Evolutionary conservation across 2,797 vertebrate genomes (phyloP).

Genomic region (Poeciliopsis turneri): DNA sequence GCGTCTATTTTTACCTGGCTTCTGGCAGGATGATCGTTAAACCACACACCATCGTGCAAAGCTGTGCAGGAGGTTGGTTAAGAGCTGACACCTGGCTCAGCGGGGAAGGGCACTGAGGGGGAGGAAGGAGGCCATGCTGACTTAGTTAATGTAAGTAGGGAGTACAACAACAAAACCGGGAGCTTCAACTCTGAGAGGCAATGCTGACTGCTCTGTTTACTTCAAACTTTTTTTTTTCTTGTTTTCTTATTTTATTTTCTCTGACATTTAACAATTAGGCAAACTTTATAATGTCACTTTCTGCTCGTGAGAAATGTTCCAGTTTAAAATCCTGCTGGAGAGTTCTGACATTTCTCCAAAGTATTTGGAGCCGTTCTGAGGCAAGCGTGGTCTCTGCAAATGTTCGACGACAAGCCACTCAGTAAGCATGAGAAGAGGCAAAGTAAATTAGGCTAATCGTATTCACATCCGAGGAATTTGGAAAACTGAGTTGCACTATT

Average conservation of each 20-base stretch:
- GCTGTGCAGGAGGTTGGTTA: constrained; percentile 18
- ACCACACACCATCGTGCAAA: constrained; percentile 23
- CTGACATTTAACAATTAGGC: constrained; percentile 56
- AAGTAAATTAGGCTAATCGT: constrained; percentile 40
- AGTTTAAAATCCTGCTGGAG: constrained; percentile 43
- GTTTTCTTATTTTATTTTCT: constrained; percentile 26
- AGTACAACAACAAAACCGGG: constrained; percentile 15
- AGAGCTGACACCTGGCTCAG: constrained; percentile 46
- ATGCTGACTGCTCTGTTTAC: constrained; percentile 8
- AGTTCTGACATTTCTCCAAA: constrained; percentile 49
- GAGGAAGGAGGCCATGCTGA: constrained; percentile 42
- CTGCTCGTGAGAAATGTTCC: constrained; percentile 32
- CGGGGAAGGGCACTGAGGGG: constrained; percentile 19
- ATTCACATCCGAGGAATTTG: constrained; percentile 18
- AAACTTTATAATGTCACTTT: constrained; percentile 51
- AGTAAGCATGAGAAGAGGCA: constrained; percentile 4
- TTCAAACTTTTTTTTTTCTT: background rate
- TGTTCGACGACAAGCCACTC: constrained; percentile 28
- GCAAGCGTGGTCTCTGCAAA: constrained; percentile 18
- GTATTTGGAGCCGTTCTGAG: constrained; percentile 28
- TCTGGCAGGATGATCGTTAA: constrained; percentile 47
- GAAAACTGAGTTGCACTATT: background rate
- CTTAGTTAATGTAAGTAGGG: constrained; percentile 49
- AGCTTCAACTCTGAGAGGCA: constrained; percentile 1
- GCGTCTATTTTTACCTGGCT: constrained; percentile 66